Base-by-base conservation (phyloP, 2,113 vertebrate species). In the Calyptomena viridis region DNA sequence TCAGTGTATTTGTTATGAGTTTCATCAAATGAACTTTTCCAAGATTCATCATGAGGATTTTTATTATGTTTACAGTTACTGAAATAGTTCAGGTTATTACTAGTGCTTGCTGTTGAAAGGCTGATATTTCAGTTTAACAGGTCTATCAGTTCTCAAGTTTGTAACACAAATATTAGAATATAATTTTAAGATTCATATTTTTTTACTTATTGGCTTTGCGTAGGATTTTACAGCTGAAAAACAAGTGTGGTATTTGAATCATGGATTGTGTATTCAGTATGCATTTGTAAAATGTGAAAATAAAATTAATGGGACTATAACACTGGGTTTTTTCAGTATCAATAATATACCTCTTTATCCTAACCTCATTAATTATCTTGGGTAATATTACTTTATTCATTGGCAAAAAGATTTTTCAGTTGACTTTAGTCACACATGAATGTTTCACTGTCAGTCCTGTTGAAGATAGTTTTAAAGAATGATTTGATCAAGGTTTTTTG, bases 91-190 rank as follows among this genome's bases (percentile, higher is more conserved):
- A 17, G 58, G 55, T 96, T 87, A 78, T 53, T 87, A 53, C 35
- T 39, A 46, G 67, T 84, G 74, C 67, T 84, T 76, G 66, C 71
- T 87, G 73, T 62, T 87, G 74, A 93, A 87, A 71, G 42, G 87
- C 12, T 83, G 81, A 85, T 94, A 94, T 94, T 94, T 95, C 87
- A 96, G 58, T 91, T 93, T 94, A 95, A 93, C 78, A 76, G 53
- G 40, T 87, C 89, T 89, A 89, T 95, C 81, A 42, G 49, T 89
- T 93, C 74, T 90, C 46, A 89, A 91, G 63, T 78, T 79, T 37
- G 31, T 23, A 91, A 73, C 39, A 76, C 81, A 91, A 73, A 68
- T 68, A 91, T 46, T 49, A 80, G 47, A 68, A 82, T 7, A 73
- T 25, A 79, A 87, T 66, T 79, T 91, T 79, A 82, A 82, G 31